Evolutionary conservation across 2,797 vertebrate genomes (phyloP), one percentile per base, ranked within the genome.

Genomic region (Lagorchestes hirsutus): DNA sequence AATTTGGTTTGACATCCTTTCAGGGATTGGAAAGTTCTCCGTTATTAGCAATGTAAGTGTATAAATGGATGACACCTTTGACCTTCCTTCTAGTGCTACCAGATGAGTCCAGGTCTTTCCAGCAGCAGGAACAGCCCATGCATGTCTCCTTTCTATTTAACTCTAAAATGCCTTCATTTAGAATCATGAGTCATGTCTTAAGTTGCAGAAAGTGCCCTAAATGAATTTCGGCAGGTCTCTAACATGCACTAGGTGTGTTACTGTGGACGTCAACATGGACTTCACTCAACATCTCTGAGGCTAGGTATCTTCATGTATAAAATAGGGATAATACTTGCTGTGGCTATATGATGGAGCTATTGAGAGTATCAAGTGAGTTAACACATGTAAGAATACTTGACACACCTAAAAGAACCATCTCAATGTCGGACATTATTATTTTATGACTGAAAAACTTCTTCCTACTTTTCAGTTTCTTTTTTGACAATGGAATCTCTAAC

Each of bases 1-100:
- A 94, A 99, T 99, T 99, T 99, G 99, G 99, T 99, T 99, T 98
- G 99, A 99, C 98, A 99, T 99, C 98, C 99, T 99, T 97, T 99
- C 99, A 96, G 99, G 99, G 95, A 99, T 99, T 97, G 99, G 99
- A 98, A 99, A 99, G 98, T 99, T 99, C 98, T 99, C 99, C 92
- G 99, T 99, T 97, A 99, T 99, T 98, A 99, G 99, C 98, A 99
- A 99, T 97, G 99, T 99, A 99, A 99, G 99, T 99, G 98, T 98
- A 93, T 55, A 16, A 0, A 0, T 82, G 55, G 0, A 0, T 74
- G 87, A 92, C 18, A 31, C 50, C 54, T 27, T 40, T 0, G 28
- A 55, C 90, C 27, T 93, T 50, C 28, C 58, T 94, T 46, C n/a
- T n/a, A 46, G 91, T 50, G 0, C 90, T 55, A 93, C 34, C 29